Evolutionary conservation across 2,113 vertebrate species (phyloP), one percentile per base, ranked within the genome.

Genomic region (Uropsilus gracilis): DNA sequence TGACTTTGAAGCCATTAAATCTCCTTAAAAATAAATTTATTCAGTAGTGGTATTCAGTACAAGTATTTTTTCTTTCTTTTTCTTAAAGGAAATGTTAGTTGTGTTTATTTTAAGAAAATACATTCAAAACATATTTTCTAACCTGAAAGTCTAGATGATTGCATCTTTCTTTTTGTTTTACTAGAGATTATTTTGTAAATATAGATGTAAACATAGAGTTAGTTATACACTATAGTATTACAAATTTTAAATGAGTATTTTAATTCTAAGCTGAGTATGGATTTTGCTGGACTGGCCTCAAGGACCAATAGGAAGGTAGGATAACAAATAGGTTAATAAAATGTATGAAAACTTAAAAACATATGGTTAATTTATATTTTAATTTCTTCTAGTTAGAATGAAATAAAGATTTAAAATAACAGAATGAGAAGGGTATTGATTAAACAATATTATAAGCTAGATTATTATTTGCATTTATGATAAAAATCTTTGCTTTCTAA

Each of bases 271-370:
- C 28, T 26, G 53, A 44, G 34, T 86, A 28, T 57, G 5, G 32
- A 55, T 72, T 91, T 73, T 86, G 50, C 55, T 81, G 57, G 22
- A 50, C 22, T 82, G 39, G 37, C 55, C n/a, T 18, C 86, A 42
- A 26, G 8, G 34, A 68, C 34, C 39, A 61, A 4, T 37, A 48
- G 30, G 39, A 87, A 73, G 30, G 34, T 94, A 76, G 24, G 22
- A n/a, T 82, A 71, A 59, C 18, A 77, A 73, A 42, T 44, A 3
- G 5, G 3, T 59, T 88, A 30, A 71, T 32, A 69, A 90, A 75
- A 3, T 63, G 1, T 92, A 34, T 76, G 77, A 81, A 91, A 95
- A 89, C 34, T 90, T 86, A 28, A 91, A 96, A 92, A 55, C 64
- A 61, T 8, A 22, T 34, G 17, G 37, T 50, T 73, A 50, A 86